A percentile compares a stretch with the other conserved stretches of the same genome.
Evolutionary conservation across 2,888 invertebrate genomes (phyloP).

Genomic region (Temnothorax rugatulus): DNA sequence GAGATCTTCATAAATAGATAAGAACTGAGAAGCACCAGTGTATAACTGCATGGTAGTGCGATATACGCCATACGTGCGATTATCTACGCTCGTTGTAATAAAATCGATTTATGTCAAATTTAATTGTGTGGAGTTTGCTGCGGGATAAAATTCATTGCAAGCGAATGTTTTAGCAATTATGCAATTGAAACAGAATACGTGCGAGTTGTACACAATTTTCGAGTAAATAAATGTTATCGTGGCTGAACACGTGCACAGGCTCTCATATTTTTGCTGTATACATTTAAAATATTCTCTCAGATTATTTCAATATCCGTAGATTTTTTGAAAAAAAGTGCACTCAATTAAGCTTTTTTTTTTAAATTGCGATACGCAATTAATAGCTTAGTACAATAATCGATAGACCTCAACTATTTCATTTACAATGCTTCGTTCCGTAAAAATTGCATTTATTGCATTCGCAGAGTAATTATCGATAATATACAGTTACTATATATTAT

Average conservation of each 20-base stretch:
- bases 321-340: constrained; percentile 15
- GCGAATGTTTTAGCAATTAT: constrained; percentile 49
- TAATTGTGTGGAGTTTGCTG: constrained; percentile 38
- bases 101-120: constrained; percentile 45
- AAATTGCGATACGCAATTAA: constrained; percentile 12
- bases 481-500: neutral
- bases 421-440: neutral
- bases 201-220: constrained; percentile 33
- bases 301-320: constrained; percentile 37
- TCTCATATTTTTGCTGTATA: neutral
- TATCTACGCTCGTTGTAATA: constrained; percentile 35
- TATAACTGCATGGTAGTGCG: neutral
- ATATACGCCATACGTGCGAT: constrained; percentile 5
- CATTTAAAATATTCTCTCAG: constrained; percentile 27
- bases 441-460: neutral
- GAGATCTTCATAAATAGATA: constrained; percentile 46
- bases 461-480: neutral
- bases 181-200: constrained; percentile 21
- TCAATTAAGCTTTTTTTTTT: constrained; percentile 31
- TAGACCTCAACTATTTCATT: constrained; percentile 10
- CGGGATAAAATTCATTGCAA: constrained; percentile 36
- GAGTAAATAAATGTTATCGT: constrained; percentile 45
- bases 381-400: constrained; percentile 9
- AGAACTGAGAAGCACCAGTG: constrained; percentile 28
- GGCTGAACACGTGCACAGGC: constrained; percentile 1